Percentiles rank a stretch among this genome's conserved stretches.
Evolutionary conservation across 2,113 vertebrate species (phyloP).

Genomic region (Hystrix cristata): DNA sequence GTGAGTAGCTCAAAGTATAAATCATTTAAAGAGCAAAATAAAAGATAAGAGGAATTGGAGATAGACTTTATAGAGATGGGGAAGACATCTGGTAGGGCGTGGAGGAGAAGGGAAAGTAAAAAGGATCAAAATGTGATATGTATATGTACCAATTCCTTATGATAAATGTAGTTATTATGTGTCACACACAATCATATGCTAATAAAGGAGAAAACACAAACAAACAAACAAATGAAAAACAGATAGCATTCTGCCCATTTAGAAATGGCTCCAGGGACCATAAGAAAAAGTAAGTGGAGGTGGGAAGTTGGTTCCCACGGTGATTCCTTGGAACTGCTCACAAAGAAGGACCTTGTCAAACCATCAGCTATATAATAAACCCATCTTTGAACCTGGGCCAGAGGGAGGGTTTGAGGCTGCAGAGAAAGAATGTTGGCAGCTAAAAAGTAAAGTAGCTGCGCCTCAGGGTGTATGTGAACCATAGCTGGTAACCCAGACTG

Average conservation of each 20-base stretch:
- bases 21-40: neutral
- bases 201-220: neutral
- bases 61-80: neutral
- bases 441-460: conserved; percentile 59
- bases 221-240: neutral
- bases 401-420: neutral
- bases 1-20: neutral
- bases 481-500: conserved; percentile 57
- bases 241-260: neutral
- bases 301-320: neutral
- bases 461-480: conserved; percentile 9
- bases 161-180: neutral
- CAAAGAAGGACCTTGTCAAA: neutral
- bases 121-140: neutral
- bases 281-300: neutral
- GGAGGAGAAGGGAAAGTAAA: neutral
- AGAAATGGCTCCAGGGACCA: neutral
- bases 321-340: neutral
- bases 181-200: neutral
- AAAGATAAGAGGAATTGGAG: neutral
- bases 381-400: conserved; percentile 29
- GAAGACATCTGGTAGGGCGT: neutral
- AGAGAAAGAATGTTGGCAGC: conserved; percentile 10
- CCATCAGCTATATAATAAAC: neutral
- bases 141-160: neutral